Conservation (phyloP, 1,140 invertebrate species). For the Hesperophylax magnus region DNA sequence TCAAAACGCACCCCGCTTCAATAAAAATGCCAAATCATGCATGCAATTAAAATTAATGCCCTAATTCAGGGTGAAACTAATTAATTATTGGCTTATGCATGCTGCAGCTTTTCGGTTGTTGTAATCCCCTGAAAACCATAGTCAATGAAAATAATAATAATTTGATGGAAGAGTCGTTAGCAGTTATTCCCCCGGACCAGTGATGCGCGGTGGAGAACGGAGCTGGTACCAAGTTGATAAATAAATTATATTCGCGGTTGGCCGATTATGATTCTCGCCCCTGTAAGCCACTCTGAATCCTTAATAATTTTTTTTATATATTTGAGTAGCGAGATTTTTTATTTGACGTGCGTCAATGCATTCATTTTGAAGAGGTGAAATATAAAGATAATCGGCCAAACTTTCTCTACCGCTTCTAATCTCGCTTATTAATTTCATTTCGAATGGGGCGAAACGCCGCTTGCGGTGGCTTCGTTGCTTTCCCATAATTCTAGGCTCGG, state of each 20-base stretch:
- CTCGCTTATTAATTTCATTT: too few relatives aligned
- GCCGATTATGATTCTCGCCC: neutral
- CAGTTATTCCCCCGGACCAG: neutral
- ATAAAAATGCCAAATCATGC: neutral
- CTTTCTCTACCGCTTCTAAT: too few relatives aligned
- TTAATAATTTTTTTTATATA: neutral
- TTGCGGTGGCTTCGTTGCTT: too few relatives aligned
- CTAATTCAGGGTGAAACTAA: neutral
- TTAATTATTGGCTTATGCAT: neutral
- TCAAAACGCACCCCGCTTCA: neutral
- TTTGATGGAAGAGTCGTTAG: neutral
- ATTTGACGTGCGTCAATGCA: neutral
- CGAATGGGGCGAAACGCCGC: too few relatives aligned
- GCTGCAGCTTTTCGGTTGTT: too few relatives aligned
- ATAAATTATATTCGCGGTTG: conserved; percentile 15
- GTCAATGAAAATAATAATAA: neutral
- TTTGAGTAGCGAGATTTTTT: neutral
- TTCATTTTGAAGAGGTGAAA: too few relatives aligned
- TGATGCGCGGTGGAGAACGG: neutral
- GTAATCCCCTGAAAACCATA: neutral
- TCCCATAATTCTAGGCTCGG: too few relatives aligned
- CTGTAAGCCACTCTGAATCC: neutral
- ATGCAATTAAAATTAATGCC: neutral
- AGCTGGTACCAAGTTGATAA: neutral
- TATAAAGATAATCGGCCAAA: too few relatives aligned